Conservation (phyloP, 2,888 invertebrate species). For the Lasioglossum pauxillum region DNA sequence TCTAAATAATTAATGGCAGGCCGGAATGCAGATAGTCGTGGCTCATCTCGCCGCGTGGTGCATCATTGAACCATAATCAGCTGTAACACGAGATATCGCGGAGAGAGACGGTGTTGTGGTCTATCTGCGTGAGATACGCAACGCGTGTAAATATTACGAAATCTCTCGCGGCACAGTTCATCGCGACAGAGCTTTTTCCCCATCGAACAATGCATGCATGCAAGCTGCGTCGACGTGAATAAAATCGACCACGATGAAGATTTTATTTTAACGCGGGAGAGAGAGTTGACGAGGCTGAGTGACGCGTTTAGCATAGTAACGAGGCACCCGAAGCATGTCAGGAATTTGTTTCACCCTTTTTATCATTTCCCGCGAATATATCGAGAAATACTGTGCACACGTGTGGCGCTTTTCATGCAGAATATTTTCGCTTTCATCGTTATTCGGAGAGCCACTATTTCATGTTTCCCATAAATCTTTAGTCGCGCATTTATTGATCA, state of each 20-base stretch:
- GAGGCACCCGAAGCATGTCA: conserved; percentile 3
- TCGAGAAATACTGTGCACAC: background rate
- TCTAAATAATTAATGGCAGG: conserved; percentile 36
- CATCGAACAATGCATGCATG: background rate
- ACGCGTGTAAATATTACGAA: background rate
- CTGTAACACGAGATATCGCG: background rate
- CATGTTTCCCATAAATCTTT: background rate
- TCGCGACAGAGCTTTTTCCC: background rate
- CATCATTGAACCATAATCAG: conserved; percentile 37
- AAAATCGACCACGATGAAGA: background rate
- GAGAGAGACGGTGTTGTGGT: background rate
- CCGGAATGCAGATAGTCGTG: background rate
- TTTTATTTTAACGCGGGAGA: conserved; percentile 3
- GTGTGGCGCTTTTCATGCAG: background rate
- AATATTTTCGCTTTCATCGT: background rate
- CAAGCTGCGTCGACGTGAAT: background rate
- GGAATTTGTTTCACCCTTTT: conserved; percentile 26
- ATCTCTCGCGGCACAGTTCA: background rate
- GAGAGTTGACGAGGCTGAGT: background rate
- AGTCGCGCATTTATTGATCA: background rate
- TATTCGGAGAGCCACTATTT: background rate
- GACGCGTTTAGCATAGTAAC: conserved; percentile 24
- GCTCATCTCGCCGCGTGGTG: conserved; percentile 22
- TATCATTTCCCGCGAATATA: conserved; percentile 7
- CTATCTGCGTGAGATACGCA: conserved; percentile 6